A percentile compares a stretch with the other conserved stretches of the same genome.
Evolutionary conservation across 2,888 invertebrate species (phyloP).

Genomic region (Orchesella flavescens): DNA sequence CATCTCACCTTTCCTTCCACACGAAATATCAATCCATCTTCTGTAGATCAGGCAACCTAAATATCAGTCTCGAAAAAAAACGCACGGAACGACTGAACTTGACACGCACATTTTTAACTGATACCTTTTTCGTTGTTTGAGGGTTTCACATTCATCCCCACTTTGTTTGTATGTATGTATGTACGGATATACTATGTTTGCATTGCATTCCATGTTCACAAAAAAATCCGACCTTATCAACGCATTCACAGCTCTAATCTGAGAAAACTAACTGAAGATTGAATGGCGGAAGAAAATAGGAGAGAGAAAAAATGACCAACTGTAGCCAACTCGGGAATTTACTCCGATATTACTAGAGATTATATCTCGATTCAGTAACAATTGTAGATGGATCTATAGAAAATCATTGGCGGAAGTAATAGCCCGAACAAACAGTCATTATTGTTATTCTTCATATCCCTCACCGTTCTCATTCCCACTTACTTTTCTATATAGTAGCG

Average conservation of each 20-base stretch:
- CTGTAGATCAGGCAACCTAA: constrained; percentile 54
- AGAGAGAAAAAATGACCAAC: constrained; percentile 47
- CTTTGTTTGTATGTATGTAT: constrained; percentile 38
- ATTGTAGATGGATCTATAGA: constrained; percentile 20
- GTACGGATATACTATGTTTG: no score
- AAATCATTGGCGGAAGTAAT: constrained; percentile 62
- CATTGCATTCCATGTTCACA: constrained; percentile 4
- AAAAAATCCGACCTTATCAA: constrained; percentile 43
- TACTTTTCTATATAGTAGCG: neutral
- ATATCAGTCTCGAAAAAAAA: constrained; percentile 48
- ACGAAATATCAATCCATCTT: constrained; percentile 71
- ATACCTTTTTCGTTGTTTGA: constrained; percentile 34
- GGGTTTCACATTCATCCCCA: constrained; percentile 32
- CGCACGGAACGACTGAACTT: constrained; percentile 52
- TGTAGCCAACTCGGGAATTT: constrained; percentile 11
- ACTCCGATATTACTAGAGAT: constrained; percentile 41
- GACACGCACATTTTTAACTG: constrained; percentile 56
- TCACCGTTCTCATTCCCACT: neutral
- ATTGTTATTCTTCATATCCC: neutral
- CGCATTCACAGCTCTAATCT: constrained; percentile 57
- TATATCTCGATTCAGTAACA: constrained; percentile 40
- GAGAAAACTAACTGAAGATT: constrained; percentile 37
- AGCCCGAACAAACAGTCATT: constrained; percentile 39
- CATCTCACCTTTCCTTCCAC: constrained; percentile 67
- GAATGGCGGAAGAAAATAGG: constrained; percentile 41